Conservation (phyloP, 92 coral and sea anemone species). For the Desmophyllum pertusum region DNA sequence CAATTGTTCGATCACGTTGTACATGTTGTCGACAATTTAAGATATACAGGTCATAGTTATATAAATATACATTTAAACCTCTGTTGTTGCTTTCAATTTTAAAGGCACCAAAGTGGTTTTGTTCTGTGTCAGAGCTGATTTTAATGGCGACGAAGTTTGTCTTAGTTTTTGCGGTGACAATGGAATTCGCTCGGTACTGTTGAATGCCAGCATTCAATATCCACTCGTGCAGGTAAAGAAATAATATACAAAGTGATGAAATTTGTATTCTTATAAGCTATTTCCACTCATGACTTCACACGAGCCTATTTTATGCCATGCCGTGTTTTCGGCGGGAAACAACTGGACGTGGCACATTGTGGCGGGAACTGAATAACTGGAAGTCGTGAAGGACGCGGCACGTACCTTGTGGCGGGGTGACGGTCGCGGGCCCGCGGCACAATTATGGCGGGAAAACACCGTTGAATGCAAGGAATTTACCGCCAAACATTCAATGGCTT, state of each 20-base stretch:
- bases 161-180: slow-evolving; percentile 86
- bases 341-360: not conserved
- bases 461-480: not conserved
- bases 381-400: not conserved
- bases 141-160: slow-evolving; percentile 66
- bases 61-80: not conserved
- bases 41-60: not conserved
- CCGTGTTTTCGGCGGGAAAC: not conserved
- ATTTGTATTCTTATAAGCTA: too few species aligned
- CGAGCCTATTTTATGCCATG: not conserved
- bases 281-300: not conserved
- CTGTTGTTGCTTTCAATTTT: not conserved
- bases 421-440: too few species aligned
- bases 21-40: not conserved
- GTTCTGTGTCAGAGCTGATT: slow-evolving; percentile 76
- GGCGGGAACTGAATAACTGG: not conserved
- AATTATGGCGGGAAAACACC: not conserved
- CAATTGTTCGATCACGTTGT: not conserved
- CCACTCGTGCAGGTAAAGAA: slow-evolving; percentile 80
- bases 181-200: slow-evolving; percentile 78
- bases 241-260: too few species aligned
- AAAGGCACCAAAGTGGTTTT: slow-evolving; percentile 63
- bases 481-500: not conserved
- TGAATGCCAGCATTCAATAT: slow-evolving; percentile 69
- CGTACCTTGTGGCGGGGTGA: too few species aligned